Evolutionary conservation across 2,797 vertebrate genomes (phyloP).

Genomic region (Hyperoplus lanceolatus): DNA sequence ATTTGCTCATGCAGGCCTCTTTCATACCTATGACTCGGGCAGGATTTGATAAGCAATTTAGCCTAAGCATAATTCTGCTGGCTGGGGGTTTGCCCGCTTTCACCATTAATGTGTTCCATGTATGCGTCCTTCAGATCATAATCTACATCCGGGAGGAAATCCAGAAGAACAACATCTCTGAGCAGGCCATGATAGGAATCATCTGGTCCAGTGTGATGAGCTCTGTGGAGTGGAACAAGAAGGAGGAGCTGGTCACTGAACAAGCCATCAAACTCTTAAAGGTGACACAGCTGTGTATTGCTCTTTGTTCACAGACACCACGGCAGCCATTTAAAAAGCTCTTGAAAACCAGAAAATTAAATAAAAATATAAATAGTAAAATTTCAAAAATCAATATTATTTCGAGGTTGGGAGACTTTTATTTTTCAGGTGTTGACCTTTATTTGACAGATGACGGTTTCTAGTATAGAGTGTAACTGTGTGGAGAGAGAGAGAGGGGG

Average conservation of each 20-base stretch:
- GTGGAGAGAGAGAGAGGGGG: no score
- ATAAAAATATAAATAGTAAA: background rate
- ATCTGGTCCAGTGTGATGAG: constrained; percentile 95
- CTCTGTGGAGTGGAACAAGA: constrained; percentile 96
- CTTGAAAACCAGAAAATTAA: background rate
- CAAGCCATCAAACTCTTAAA: constrained; percentile 99
- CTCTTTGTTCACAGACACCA: background rate
- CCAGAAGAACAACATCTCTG: constrained; percentile 93
- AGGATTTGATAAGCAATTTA: constrained; percentile 38
- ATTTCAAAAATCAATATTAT: no score
- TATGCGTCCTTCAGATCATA: constrained; percentile 86
- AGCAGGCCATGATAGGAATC: constrained; percentile 92
- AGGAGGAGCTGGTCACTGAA: constrained; percentile 96
- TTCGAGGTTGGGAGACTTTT: no score
- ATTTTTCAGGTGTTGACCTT: no score
- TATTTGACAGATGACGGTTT: no score
- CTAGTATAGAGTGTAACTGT: no score
- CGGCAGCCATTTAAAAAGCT: background rate
- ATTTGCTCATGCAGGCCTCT: constrained; percentile 25
- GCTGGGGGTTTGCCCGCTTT: constrained; percentile 9
- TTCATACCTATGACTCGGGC: constrained; percentile 6
- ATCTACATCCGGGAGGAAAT: constrained; percentile 92
- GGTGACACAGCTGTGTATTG: constrained; percentile 79
- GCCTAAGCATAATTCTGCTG: background rate
- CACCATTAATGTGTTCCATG: constrained; percentile 24